Percentiles rank a stretch among this genome's conserved stretches.
Evolutionary conservation across 2,113 vertebrate genomes (phyloP).

Genomic region (Cygnus atratus): DNA sequence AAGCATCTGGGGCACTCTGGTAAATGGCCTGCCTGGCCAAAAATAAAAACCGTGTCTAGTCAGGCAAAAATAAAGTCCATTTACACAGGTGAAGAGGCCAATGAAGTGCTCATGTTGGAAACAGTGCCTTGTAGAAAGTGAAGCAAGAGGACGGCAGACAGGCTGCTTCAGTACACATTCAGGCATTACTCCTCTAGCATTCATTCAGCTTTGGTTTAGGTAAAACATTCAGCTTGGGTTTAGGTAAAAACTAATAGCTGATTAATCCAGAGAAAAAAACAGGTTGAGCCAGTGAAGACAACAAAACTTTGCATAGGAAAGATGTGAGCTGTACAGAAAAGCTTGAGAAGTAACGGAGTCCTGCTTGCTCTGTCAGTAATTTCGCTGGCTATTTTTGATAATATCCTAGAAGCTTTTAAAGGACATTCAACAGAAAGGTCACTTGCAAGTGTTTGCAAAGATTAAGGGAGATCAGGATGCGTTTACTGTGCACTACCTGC

Average conservation of each 20-base stretch:
- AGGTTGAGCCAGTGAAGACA: neutral
- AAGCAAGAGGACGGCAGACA: neutral
- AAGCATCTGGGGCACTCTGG: neutral
- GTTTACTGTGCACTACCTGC: slow-evolving; percentile 70
- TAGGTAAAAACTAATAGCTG: neutral
- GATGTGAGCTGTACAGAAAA: neutral
- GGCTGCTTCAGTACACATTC: neutral
- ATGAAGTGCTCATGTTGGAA: neutral
- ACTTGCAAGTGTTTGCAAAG: slow-evolving; percentile 74
- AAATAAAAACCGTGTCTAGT: neutral
- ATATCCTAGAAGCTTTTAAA: slow-evolving; percentile 67
- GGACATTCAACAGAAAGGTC: slow-evolving; percentile 73
- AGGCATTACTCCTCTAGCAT: neutral
- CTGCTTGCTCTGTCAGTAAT: neutral
- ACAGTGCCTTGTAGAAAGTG: neutral
- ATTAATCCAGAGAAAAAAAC: neutral
- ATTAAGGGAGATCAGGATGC: slow-evolving; percentile 70
- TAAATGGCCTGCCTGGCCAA: neutral
- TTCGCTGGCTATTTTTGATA: slow-evolving; percentile 37
- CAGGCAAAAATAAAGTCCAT: neutral
- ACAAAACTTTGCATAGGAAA: neutral
- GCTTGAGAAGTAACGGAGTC: neutral
- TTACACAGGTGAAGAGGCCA: neutral
- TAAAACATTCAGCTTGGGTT: neutral
- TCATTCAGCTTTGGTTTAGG: neutral